phyloP scores from a whole-genome alignment of 2,888 invertebrate genomes.

The Drosophila atripex region DNA sequence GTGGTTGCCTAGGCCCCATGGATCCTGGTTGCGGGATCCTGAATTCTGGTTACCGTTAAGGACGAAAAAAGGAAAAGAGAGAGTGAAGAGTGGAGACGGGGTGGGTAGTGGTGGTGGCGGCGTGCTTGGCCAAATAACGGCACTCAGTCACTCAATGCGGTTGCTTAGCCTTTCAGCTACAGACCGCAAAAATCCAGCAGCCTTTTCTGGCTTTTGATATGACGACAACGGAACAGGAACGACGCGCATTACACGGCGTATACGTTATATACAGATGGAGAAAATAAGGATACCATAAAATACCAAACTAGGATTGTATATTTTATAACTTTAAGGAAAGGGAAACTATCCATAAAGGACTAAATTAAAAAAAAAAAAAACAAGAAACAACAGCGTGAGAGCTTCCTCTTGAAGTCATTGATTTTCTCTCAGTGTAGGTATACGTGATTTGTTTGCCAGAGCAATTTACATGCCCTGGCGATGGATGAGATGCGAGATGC shows the following conservation, averaged over 20 bases:
- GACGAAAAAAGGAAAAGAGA: neutral
- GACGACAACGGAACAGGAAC: constrained; percentile 43
- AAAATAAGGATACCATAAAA: neutral
- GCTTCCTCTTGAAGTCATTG: neutral
- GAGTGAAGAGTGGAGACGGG: neutral
- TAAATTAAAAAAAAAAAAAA: no score
- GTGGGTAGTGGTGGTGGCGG: neutral
- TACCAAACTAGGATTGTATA: neutral
- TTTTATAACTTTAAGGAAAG: no score
- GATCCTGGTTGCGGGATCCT: constrained; percentile 19
- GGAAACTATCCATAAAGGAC: no score
- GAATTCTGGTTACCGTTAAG: neutral
- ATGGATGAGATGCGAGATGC: constrained; percentile 45
- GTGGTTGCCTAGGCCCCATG: constrained; percentile 38
- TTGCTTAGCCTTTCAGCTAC: constrained; percentile 58
- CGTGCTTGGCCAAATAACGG: constrained; percentile 40
- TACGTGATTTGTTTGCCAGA: constrained; percentile 75
- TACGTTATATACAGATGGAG: constrained; percentile 8
- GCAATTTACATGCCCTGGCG: constrained; percentile 68
- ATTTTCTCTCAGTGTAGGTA: constrained; percentile 38
- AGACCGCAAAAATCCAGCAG: constrained; percentile 63
- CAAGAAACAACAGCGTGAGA: no score
- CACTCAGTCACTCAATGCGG: constrained; percentile 51
- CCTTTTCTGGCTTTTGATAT: constrained; percentile 63
- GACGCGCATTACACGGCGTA: constrained; percentile 48